These are phyloP conservation scores for Liodrosophila aerea DNA, from an alignment of 2,888 invertebrate species.

Conservation along the genomic window DNA sequence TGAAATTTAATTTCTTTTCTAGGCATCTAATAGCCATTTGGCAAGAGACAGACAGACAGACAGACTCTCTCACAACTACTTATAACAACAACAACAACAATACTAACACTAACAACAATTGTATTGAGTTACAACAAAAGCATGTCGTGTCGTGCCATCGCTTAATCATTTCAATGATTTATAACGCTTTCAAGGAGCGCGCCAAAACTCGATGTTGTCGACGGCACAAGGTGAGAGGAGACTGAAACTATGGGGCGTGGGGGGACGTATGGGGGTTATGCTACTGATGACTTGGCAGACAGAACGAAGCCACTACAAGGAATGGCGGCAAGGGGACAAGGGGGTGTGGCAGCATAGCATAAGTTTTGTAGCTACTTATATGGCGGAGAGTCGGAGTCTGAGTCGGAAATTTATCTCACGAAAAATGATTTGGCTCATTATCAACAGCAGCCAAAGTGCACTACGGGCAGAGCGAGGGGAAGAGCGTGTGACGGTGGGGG, in stretches of 20 bases:
- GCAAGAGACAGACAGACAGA: too few species aligned
- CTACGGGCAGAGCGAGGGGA: slow-evolving; percentile 1
- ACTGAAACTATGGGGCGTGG: slow-evolving; percentile 1
- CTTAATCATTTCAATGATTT: slow-evolving; percentile 79
- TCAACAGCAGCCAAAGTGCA: slow-evolving; percentile 76
- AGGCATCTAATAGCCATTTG: too few species aligned
- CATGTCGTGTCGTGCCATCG: slow-evolving; percentile 74
- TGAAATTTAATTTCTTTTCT: too few species aligned
- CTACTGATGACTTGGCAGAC: slow-evolving; percentile 69
- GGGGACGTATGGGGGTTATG: neutral
- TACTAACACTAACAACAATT: slow-evolving; percentile 17
- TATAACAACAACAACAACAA: neutral
- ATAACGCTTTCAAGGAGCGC: slow-evolving; percentile 78
- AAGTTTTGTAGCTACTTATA: slow-evolving; percentile 72
- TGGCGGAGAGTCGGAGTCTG: slow-evolving; percentile 59
- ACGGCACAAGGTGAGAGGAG: slow-evolving; percentile 57
- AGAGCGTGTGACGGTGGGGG: slow-evolving; percentile 11
- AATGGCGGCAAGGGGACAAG: slow-evolving; percentile 4
- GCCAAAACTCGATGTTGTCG: slow-evolving; percentile 72
- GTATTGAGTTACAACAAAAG: slow-evolving; percentile 58
- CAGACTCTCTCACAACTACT: too few species aligned
- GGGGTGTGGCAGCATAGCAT: slow-evolving; percentile 56
- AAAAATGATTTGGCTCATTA: slow-evolving; percentile 78
- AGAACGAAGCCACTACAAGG: slow-evolving; percentile 38
- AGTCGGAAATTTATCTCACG: slow-evolving; percentile 70